A percentile compares a stretch with the other conserved stretches of the same genome.
These are phyloP conservation scores for Brienomyrus longianalis DNA, from an alignment of 2,113 vertebrate species.

Conservation along the genomic window DNA sequence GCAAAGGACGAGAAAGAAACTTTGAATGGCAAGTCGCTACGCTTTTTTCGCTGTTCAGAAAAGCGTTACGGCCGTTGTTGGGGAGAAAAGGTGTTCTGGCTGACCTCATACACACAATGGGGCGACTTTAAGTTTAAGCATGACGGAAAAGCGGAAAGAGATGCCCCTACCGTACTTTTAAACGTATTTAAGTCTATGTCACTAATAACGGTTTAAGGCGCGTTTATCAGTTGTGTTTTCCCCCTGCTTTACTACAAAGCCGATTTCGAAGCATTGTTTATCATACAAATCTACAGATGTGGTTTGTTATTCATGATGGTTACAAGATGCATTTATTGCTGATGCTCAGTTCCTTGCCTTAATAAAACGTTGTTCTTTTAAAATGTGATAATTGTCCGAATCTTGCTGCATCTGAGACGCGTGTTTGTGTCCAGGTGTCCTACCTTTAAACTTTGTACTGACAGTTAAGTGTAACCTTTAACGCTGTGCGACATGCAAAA, in stretches of 20 bases:
- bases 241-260: not conserved
- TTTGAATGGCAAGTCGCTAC: conserved; percentile 26
- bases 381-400: not conserved
- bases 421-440: not conserved
- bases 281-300: not conserved
- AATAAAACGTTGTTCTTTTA: not conserved
- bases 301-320: not conserved
- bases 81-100: conserved; percentile 54
- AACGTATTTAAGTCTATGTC: not conserved
- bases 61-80: conserved; percentile 67
- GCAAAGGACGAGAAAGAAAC: conserved; percentile 55
- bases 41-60: conserved; percentile 61
- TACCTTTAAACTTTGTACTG: not conserved
- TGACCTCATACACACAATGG: conserved; percentile 69
- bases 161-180: conserved; percentile 8
- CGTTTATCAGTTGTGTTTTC: not conserved
- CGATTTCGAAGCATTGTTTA: not conserved
- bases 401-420: not conserved
- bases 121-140: conserved; percentile 50
- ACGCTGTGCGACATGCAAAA: not conserved
- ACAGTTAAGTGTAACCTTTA: not conserved
- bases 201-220: not conserved
- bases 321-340: not conserved
- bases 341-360: not conserved
- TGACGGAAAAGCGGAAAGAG: not conserved